phyloP scores from a whole-genome alignment of 2,797 vertebrate species.

The Myiothlypis coronata region DNA sequence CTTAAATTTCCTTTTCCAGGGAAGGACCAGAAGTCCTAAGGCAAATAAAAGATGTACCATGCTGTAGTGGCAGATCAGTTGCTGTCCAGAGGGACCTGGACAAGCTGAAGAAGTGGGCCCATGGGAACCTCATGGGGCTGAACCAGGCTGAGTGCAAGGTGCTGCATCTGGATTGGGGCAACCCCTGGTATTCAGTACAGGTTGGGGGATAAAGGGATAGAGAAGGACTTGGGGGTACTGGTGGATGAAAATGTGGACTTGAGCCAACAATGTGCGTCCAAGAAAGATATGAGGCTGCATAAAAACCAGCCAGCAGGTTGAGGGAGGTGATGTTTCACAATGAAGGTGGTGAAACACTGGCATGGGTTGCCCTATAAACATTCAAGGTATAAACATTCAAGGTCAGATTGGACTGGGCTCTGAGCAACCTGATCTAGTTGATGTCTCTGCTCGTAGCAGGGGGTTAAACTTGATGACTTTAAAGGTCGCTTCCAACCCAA shows the following conservation, averaged over 20 bases:
- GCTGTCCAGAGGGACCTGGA: neutral
- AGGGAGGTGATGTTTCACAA: neutral
- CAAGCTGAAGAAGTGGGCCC: neutral
- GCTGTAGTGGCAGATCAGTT: neutral
- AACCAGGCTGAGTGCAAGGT: neutral
- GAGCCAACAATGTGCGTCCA: neutral
- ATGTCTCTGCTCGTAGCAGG: neutral
- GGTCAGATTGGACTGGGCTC: neutral
- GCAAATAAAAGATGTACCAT: neutral
- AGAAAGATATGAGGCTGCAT: neutral
- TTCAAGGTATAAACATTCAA: neutral
- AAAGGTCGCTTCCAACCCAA: neutral
- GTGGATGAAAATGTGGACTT: neutral
- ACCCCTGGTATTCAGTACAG: neutral
- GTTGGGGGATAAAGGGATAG: neutral
- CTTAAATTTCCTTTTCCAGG: neutral
- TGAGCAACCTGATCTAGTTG: neutral
- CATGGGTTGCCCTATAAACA: fast-evolving
- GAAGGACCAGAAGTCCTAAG: neutral
- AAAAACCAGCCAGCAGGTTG: neutral
- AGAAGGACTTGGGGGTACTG: neutral
- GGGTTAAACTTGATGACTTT: neutral
- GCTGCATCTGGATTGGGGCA: neutral
- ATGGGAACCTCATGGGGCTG: neutral
- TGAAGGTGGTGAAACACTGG: neutral